These are phyloP conservation scores for Colletes gigas DNA, from an alignment of 1,140 invertebrate genomes.

Conservation along the genomic window DNA sequence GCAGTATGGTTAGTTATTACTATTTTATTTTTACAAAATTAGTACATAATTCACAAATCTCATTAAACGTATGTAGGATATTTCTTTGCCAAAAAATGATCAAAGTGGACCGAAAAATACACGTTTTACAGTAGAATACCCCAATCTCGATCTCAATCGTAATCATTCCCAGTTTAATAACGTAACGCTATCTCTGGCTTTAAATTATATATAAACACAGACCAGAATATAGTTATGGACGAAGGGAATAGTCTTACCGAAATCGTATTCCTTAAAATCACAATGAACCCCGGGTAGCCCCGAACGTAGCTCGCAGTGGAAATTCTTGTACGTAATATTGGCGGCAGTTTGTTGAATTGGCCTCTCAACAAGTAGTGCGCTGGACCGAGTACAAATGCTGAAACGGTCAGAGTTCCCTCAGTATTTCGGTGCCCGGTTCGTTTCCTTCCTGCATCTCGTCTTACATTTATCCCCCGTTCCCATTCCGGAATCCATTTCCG, in stretches of 20 bases:
- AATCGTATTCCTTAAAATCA: constrained; percentile 7
- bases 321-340: constrained; percentile 60
- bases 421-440: constrained; percentile 56
- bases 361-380: constrained; percentile 49
- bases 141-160: no score
- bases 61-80: no score
- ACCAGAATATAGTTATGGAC: constrained; percentile 13
- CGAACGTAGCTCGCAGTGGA: constrained; percentile 31
- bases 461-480: constrained; percentile 59
- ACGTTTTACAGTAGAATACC: no score
- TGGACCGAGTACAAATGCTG: constrained; percentile 9
- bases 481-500: constrained; percentile 63
- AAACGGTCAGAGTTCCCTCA: constrained; percentile 35
- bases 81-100: no score
- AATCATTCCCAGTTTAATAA: no score
- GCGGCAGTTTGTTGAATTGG: constrained; percentile 32
- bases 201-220: no score
- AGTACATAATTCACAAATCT: no score
- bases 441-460: constrained; percentile 64
- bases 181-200: no score
- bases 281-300: constrained; percentile 33
- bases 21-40: no score
- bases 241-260: constrained; percentile 25
- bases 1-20: no score
- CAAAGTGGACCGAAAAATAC: no score